Percentiles rank a stretch among this genome's conserved stretches.
Evolutionary conservation across 2,113 vertebrate species (phyloP).

Genomic region (Crocuta crocuta): DNA sequence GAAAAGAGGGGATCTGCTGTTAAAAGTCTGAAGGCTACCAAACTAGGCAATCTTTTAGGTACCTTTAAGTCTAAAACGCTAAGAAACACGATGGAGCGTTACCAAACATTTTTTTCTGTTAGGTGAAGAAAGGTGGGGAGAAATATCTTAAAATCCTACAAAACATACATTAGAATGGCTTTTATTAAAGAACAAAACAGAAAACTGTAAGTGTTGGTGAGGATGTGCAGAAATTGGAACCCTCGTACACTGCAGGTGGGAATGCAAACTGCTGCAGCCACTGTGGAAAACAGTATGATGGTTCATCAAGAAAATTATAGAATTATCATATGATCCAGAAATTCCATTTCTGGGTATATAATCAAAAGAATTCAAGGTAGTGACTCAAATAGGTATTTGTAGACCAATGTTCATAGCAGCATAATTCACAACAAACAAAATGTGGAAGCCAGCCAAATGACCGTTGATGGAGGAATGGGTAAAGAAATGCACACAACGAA

Average conservation of each 20-base stretch:
- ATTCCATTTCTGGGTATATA: neutral
- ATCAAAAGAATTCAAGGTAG: neutral
- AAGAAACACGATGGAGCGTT: neutral
- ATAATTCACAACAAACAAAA: neutral
- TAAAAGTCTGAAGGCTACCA: neutral
- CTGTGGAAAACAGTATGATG: neutral
- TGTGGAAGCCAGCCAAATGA: neutral
- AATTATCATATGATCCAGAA: neutral
- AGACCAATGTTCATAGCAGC: neutral
- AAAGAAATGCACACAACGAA: neutral
- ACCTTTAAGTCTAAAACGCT: neutral
- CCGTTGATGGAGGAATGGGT: neutral
- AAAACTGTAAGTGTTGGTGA: neutral
- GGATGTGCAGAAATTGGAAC: neutral
- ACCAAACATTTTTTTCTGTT: neutral
- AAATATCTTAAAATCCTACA: neutral
- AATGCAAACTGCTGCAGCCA: neutral
- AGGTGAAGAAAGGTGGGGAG: neutral
- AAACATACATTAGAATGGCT: neutral
- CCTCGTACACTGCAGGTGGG: neutral
- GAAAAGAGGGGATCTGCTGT: neutral
- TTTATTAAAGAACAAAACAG: neutral
- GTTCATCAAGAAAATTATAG: neutral
- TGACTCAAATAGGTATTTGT: too few relatives aligned
- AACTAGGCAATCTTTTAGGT: neutral